Percentiles rank a stretch among this genome's conserved stretches.
Evolutionary conservation across 2,888 invertebrate genomes (phyloP).

Genomic region (Dryocosmus kuriphilus): DNA sequence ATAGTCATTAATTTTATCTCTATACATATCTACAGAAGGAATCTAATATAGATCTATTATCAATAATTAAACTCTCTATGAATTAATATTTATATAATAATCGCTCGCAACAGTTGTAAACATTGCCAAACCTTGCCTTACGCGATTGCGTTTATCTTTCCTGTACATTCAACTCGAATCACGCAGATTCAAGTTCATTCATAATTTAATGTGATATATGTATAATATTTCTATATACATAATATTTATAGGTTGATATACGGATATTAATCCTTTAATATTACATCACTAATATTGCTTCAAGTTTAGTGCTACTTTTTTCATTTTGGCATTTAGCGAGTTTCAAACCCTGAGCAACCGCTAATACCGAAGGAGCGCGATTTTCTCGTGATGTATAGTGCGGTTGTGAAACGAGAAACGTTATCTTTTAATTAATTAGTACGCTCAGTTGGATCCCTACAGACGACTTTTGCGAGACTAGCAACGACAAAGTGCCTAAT

Average conservation of each 20-base stretch:
- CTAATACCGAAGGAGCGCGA: slow-evolving; percentile 45
- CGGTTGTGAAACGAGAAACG: slow-evolving; percentile 22
- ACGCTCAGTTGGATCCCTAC: neutral
- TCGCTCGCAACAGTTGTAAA: slow-evolving; percentile 57
- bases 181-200: slow-evolving; percentile 18
- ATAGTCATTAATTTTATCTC: slow-evolving; percentile 72
- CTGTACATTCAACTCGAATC: slow-evolving; percentile 31
- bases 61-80: slow-evolving; percentile 76
- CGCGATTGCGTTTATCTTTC: slow-evolving; percentile 43
- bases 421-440: neutral
- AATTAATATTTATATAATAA: slow-evolving; percentile 72
- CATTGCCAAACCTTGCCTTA: slow-evolving; percentile 54
- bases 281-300: slow-evolving; percentile 73
- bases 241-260: slow-evolving; percentile 44
- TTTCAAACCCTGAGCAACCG: slow-evolving; percentile 71
- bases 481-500: too few relatives aligned
- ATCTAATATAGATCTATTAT: slow-evolving; percentile 76
- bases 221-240: slow-evolving; percentile 27
- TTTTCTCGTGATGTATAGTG: slow-evolving; percentile 1
- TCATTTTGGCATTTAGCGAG: slow-evolving; percentile 74
- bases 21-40: slow-evolving; percentile 76
- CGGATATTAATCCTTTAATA: slow-evolving; percentile 41
- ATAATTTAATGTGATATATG: slow-evolving; percentile 34
- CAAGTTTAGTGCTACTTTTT: slow-evolving; percentile 70
- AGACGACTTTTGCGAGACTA: neutral